Base-by-base conservation (phyloP, 2,888 invertebrate genomes). In the Leptinotarsa rubiginosa region DNA sequence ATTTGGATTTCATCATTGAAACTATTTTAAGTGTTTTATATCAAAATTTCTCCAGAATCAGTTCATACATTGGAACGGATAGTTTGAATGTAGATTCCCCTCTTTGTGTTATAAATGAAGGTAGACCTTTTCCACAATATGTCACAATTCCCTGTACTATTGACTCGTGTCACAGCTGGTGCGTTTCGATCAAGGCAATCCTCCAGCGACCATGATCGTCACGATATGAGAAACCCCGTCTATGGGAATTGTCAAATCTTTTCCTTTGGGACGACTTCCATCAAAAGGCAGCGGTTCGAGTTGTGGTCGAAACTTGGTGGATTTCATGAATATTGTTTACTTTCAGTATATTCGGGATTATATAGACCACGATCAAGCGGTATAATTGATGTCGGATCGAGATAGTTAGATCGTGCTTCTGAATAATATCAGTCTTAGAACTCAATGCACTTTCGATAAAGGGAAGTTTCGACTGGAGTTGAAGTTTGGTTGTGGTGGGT, bases 261-360 rank as follows among this genome's bases (percentile, higher is more conserved):
- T n/a, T 52, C 52, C 52, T 52, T 52, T 12, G 52, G 52, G 52
- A 52, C 18, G 10, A 18, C 18, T 10, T 18, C 18, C 52, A 52
- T 52, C 52, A 52, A 52, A 52, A 52, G 18, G 10, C 3, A 18
- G 10, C 10, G 18, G 10, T 18, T 52, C 12, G 18, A 18, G 52
- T 18, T 18, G 52, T 52, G 18, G 18, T 18, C 1, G 52, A 52
- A 18, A 18, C 52, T 18, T 52, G 10, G 52, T 3, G 7, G 2
- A 52, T 52, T 18, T 52, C 52, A 18, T 52, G 52, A 52, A 52
- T 52, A 52, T 18, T 52, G 18, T 52, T 52, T 52, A 52, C 52
- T 18, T 18, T 10, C 3, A 18, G 18, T 18, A 18, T 52, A 52
- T 52, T n/a, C 16, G 18, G 16, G n/a, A 18, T 18, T 18, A 10